Base-by-base conservation (phyloP, 2,113 vertebrate species). In the Excalfactoria chinensis region DNA sequence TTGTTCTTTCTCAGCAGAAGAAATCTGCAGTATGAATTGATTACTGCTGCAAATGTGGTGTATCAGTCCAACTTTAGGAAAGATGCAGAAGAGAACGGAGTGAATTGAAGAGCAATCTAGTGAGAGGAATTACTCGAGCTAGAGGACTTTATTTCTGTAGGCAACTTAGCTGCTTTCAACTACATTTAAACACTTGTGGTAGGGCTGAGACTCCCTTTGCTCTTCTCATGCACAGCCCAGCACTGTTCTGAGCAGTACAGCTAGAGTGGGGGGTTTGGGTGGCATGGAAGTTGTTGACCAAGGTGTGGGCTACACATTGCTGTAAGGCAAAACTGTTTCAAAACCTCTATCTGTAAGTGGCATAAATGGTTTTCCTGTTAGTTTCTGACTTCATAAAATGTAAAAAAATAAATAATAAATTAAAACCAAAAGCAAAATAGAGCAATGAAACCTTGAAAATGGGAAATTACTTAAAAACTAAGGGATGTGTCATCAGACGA, bases 61-160 rank as follows among this genome's bases (percentile, higher is more conserved):
- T 7, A 72, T 67, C 79, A 72, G 46, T 58, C 89, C 51, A 56
- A 81, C 19, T 49, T 77, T 5, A 40, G 64, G 51, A 40, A 41
- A 40, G 53, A 20, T 3, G 8, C 59, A 4, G 80, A 19, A 34
- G 84, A 72, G 67, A 88, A 80, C 18, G 14, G 32, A 59, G 40
- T 30, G 53, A 76, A 20, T 59, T 66, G 74, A 76, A 46, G 88
- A 91, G 74, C 70, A 62, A 44, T 91, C 81, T 62, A 53, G 32
- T 10, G 59, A 72, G 80, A 62, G 35, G 51, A 88, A 80, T 71
- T 34, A 55, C 84, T 58, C 66, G 32, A 25, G n/a, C 46, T 62
- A 40, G 46, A 51, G 70, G 41, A 51, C 81, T 85, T 80, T 85
- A 13, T 41, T 88, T 51, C 28, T 44, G 23, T 40, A 72, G 76